Conservation (phyloP, 1,140 invertebrate species). For the Sycophaga agraensis region DNA sequence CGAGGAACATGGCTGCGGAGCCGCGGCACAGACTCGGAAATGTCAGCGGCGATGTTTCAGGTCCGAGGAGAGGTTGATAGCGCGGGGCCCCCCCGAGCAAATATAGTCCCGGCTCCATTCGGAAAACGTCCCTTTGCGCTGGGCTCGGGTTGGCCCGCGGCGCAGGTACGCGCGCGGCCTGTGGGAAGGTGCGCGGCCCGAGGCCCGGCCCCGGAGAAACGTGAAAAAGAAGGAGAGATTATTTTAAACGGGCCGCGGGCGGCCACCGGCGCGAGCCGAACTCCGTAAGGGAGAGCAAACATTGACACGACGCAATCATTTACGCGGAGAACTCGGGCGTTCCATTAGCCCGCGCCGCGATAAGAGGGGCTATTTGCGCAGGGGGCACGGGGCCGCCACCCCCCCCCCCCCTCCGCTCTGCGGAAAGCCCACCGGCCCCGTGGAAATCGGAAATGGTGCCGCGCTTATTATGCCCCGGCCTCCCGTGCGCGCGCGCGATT, state of each 20-base stretch:
- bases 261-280: conserved; percentile 10
- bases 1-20: too few species aligned
- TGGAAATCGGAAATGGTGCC: conserved; percentile 14
- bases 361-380: conserved; percentile 28
- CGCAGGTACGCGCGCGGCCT: conserved; percentile 20
- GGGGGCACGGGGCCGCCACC: conserved; percentile 20
- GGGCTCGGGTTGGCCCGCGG: conserved; percentile 18
- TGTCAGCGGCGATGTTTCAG: conserved; percentile 25
- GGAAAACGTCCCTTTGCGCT: conserved; percentile 12
- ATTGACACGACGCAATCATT: conserved; percentile 37
- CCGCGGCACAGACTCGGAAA: background rate
- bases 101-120: background rate
- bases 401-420: background rate
- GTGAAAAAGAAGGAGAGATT: conserved; percentile 9
- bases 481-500: background rate
- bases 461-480: background rate
- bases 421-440: conserved; percentile 8
- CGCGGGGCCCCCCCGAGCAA: background rate
- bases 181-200: background rate
- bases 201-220: background rate
- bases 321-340: conserved; percentile 33
- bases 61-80: conserved; percentile 3
- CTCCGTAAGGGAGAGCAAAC: conserved; percentile 36
- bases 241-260: conserved; percentile 24
- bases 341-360: conserved; percentile 34